Evolutionary conservation across 2,888 invertebrate genomes (phyloP).

Genomic region (Melolontha melolontha): DNA sequence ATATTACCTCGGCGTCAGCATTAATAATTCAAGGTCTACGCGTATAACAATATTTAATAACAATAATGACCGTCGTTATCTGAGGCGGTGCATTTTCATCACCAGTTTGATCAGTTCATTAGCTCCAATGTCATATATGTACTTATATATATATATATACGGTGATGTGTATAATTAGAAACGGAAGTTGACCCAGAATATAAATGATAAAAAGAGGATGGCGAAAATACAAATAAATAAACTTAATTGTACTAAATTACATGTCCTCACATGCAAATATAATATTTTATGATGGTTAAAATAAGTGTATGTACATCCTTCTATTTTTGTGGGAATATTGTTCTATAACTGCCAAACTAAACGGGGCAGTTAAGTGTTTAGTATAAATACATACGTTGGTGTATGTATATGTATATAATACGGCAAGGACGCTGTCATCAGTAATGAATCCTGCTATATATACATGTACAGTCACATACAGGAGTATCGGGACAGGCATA

Average conservation of each 20-base stretch:
- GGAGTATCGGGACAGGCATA: too few species aligned
- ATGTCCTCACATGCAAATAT: constrained; percentile 39
- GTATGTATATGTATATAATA: too few species aligned
- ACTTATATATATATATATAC: background rate
- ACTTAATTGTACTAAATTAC: constrained; percentile 44
- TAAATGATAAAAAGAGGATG: background rate
- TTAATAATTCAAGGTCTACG: constrained; percentile 20
- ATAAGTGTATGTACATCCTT: too few species aligned
- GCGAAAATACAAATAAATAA: constrained; percentile 23
- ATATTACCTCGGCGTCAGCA: too few species aligned
- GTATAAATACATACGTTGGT: too few species aligned
- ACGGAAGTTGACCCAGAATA: constrained; percentile 19
- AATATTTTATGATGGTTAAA: constrained; percentile 5
- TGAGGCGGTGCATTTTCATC: constrained; percentile 24
- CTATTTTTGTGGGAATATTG: too few species aligned
- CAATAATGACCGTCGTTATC: constrained; percentile 14
- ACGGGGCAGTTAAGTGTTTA: too few species aligned
- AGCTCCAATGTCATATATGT: constrained; percentile 31
- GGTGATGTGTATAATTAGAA: constrained; percentile 20
- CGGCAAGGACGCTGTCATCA: constrained; percentile 35
- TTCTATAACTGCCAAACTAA: too few species aligned
- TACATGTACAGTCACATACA: too few species aligned
- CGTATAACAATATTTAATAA: constrained; percentile 23
- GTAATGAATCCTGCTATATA: constrained; percentile 15
- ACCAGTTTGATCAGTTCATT: constrained; percentile 33